phyloP scores from a whole-genome alignment of 2,113 vertebrate species.

The Heliornis fulica region DNA sequence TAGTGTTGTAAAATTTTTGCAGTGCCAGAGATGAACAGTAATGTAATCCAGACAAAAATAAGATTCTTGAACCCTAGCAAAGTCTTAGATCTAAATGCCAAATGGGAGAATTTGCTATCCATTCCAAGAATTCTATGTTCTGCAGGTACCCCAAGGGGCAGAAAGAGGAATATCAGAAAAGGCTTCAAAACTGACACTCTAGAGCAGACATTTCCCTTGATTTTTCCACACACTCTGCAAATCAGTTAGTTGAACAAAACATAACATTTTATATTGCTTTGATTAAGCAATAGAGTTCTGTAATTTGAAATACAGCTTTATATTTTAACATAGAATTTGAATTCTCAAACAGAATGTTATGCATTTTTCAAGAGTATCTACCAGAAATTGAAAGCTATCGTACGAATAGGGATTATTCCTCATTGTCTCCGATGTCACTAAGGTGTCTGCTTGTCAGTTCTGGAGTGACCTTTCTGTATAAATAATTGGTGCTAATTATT shows the following conservation, averaged over 20 bases:
- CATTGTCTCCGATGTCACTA: background rate
- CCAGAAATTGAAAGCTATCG: background rate
- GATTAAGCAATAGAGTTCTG: background rate
- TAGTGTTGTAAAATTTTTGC: conserved; percentile 30
- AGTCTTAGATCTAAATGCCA: conserved; percentile 13
- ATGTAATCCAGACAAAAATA: conserved; percentile 35
- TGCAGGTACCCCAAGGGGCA: background rate
- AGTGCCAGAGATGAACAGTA: background rate
- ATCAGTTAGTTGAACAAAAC: background rate
- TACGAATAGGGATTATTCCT: background rate
- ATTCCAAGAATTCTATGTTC: conserved; percentile 6
- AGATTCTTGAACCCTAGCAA: background rate
- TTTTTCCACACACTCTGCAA: background rate
- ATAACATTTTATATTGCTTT: background rate
- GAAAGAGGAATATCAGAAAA: background rate
- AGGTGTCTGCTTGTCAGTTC: background rate
- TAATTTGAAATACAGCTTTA: background rate
- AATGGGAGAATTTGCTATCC: background rate
- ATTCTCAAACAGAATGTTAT: background rate
- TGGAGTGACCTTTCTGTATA: background rate
- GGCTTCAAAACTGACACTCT: background rate
- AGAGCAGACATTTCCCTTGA: background rate
- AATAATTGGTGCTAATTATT: background rate
- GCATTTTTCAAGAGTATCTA: background rate
- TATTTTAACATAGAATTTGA: background rate